Evolutionary conservation across 2,888 invertebrate species (phyloP), one percentile per base, ranked within the genome.

Genomic region (Idaea straminata): DNA sequence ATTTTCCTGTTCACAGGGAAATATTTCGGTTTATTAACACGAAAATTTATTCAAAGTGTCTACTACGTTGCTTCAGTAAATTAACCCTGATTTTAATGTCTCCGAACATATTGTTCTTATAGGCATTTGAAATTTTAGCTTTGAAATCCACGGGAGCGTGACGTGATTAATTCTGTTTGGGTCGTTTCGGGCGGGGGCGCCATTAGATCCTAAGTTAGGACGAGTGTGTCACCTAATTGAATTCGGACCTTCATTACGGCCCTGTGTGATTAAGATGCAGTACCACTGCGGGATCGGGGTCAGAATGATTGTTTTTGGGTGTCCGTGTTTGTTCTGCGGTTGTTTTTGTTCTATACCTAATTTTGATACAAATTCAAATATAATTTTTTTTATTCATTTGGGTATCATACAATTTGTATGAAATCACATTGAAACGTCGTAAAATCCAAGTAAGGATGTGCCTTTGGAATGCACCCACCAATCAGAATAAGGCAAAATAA

Each of bases 201-300:
- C 69, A 69, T 70, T 69, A 67, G 69, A 66, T 59, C 67, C 72
- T 64, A 59, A 67, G 64, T 65, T 63, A 47, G 69, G 65, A 25
- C 66, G 69, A 66, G 69, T 69, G 69, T 73, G 73, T 67, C 72
- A 69, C 66, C 69, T 74, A 76, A 77, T 74, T 75, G 74, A 75
- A 74, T 72, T 66, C 70, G 67, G 64, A 64, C 66, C 63, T 62
- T 64, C 65, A 69, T 70, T 71, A 62, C 61, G 65, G 59, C 65
- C 64, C 69, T 70, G 68, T 57, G 68, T 66, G 69, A 74, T 74
- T 69, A 72, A 71, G 67, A 71, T 67, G 59, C 61, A 61, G 13
- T 35, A 57, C 36, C 25, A 59, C 58, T 62, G 25, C 57, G 58
- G 63, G 57, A 15, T 25, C 58, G 62, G 59, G 62, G 59, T 61